phyloP scores from a whole-genome alignment of 2,888 invertebrate species.

The Drosophila gaucha region DNA sequence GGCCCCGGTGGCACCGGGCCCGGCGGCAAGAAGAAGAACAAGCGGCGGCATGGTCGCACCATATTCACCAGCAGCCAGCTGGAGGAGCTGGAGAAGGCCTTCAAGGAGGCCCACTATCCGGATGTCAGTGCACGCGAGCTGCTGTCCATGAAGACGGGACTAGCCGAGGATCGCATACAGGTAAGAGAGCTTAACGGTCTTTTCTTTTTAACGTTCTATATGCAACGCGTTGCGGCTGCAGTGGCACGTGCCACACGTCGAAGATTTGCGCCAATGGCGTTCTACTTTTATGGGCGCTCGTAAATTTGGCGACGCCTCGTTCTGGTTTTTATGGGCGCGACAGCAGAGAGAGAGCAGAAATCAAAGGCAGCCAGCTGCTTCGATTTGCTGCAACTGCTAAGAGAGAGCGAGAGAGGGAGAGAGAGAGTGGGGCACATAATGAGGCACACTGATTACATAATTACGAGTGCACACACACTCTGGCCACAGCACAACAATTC shows the following conservation, averaged over 20 bases:
- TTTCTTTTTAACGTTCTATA: neutral
- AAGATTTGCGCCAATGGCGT: slow-evolving; percentile 24
- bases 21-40: slow-evolving; percentile 94
- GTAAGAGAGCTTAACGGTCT: slow-evolving; percentile 86
- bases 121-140: slow-evolving; percentile 98
- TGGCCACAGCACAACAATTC: slow-evolving; percentile 22
- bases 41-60: slow-evolving; percentile 96
- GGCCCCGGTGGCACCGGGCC: slow-evolving; percentile 69
- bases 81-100: slow-evolving; percentile 99
- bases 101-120: slow-evolving; percentile 99
- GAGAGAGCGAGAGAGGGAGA: neutral
- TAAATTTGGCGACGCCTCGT: slow-evolving; percentile 29
- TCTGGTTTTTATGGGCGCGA: slow-evolving; percentile 42
- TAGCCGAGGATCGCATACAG: slow-evolving; percentile 97
- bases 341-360: slow-evolving; percentile 22
- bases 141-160: slow-evolving; percentile 95
- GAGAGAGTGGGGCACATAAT: slow-evolving; percentile 42
- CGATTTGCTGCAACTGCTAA: slow-evolving; percentile 56
- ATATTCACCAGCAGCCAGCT: slow-evolving; percentile 99
- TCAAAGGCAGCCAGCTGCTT: slow-evolving; percentile 49
- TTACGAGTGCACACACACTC: slow-evolving; percentile 67
- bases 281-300: slow-evolving; percentile 53
- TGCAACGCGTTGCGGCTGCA: slow-evolving; percentile 38
- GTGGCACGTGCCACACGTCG: slow-evolving; percentile 30
- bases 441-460: slow-evolving; percentile 78